These are phyloP conservation scores for Hippocampus barbouri DNA, from an alignment of 2,113 vertebrate genomes.

Conservation along the genomic window DNA sequence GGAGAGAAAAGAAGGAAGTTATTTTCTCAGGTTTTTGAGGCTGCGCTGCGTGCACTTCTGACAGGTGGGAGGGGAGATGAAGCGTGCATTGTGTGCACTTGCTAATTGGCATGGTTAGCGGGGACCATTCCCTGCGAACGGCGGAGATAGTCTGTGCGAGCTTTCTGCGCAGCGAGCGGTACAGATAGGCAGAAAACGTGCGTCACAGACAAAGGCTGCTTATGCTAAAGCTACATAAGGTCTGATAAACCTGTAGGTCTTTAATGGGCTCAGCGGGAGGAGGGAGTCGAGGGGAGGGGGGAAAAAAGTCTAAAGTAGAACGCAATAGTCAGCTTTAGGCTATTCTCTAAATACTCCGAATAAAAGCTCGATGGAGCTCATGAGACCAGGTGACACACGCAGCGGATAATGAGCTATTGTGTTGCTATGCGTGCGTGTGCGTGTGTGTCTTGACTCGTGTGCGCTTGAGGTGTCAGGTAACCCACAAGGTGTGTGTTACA, in stretches of 20 bases:
- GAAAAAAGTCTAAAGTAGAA: conserved; percentile 37
- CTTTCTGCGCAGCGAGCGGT: conserved; percentile 54
- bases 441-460: conserved; percentile 35
- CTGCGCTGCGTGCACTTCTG: conserved; percentile 54
- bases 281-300: not conserved
- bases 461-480: conserved; percentile 47
- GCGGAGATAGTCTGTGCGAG: conserved; percentile 60
- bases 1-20: conserved; percentile 56
- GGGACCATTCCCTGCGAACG: conserved; percentile 59
- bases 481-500: conserved; percentile 58
- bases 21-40: conserved; percentile 63
- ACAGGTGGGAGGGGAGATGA: conserved; percentile 73
- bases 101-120: conserved; percentile 74
- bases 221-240: conserved; percentile 59
- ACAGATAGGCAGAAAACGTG: conserved; percentile 49
- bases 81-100: conserved; percentile 66
- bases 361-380: conserved; percentile 36
- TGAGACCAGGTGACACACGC: conserved; percentile 58
- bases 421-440: conserved; percentile 21
- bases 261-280: conserved; percentile 56
- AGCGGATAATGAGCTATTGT: conserved; percentile 50
- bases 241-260: conserved; percentile 66
- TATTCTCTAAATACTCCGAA: conserved; percentile 44
- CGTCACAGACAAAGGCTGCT: conserved; percentile 38
- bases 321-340: conserved; percentile 47